These are phyloP conservation scores for Lithobates pipiens DNA, from an alignment of 2,797 vertebrate species.

Conservation along the genomic window DNA sequence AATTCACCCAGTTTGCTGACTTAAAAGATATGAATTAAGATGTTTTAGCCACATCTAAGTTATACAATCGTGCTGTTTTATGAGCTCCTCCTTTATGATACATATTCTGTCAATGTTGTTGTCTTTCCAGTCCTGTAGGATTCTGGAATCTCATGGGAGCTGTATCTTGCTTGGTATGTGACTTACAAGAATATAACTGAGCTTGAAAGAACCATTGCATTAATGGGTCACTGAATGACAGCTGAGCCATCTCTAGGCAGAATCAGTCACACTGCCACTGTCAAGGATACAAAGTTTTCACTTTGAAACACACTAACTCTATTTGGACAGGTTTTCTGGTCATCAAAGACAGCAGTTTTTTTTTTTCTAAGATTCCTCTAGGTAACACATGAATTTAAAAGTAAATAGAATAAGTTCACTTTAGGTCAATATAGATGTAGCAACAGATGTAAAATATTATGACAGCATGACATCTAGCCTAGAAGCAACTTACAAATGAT, in stretches of 20 bases:
- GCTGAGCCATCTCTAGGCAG: slow-evolving; percentile 78
- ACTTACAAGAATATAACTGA: slow-evolving; percentile 72
- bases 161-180: slow-evolving; percentile 69
- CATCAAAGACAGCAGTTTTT: slow-evolving; percentile 66
- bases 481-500: slow-evolving; percentile 2
- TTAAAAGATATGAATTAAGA: background rate
- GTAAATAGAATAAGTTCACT: slow-evolving; percentile 8
- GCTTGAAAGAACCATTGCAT: slow-evolving; percentile 68
- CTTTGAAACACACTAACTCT: slow-evolving; percentile 75
- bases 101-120: slow-evolving; percentile 65
- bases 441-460: slow-evolving; percentile 26
- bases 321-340: slow-evolving; percentile 73
- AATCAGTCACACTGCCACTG: slow-evolving; percentile 66
- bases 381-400: slow-evolving; percentile 60
- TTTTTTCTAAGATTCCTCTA: slow-evolving; percentile 64
- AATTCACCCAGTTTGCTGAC: background rate
- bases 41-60: background rate
- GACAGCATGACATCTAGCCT: slow-evolving; percentile 18
- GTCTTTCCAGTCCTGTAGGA: slow-evolving; percentile 74
- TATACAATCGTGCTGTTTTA: slow-evolving; percentile 10
- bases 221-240: slow-evolving; percentile 82
- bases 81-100: slow-evolving; percentile 67
- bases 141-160: slow-evolving; percentile 70
- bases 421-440: slow-evolving; percentile 26
- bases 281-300: slow-evolving; percentile 73